Evolutionary conservation across 2,797 vertebrate species (phyloP).

Genomic region (Eleutherodactylus coqui): DNA sequence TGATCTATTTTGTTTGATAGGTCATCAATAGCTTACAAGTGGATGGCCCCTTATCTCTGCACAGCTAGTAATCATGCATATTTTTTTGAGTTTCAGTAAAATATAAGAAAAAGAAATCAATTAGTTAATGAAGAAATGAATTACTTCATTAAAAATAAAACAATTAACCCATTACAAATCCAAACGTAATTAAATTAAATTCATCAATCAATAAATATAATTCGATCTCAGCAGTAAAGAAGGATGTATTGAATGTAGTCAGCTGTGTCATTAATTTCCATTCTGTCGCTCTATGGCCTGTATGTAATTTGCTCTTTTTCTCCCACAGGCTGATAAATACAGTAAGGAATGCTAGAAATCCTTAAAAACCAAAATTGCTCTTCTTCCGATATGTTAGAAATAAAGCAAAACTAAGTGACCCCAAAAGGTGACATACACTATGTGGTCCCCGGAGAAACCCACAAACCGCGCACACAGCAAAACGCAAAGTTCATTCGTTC

Average conservation of each 20-base stretch:
- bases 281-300: not conserved
- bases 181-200: not conserved
- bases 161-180: not conserved
- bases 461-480: not conserved
- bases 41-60: too few relatives aligned
- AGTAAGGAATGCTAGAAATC: not conserved
- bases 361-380: not conserved
- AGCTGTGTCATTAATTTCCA: not conserved
- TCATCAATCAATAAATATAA: not conserved
- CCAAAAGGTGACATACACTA: conserved; percentile 42
- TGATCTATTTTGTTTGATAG: too few relatives aligned
- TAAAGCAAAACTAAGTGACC: conserved; percentile 33
- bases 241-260: not conserved
- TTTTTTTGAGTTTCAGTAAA: not conserved
- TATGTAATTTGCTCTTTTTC: not conserved
- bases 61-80: not conserved
- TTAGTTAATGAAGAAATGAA: not conserved
- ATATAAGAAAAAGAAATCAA: not conserved
- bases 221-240: not conserved
- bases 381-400: not conserved
- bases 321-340: not conserved
- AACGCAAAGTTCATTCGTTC: conserved; percentile 35
- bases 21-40: too few relatives aligned
- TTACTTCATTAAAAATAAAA: not conserved
- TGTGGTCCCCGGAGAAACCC: conserved; percentile 15